Base-by-base conservation (phyloP, 1,140 invertebrate genomes). In the Drusus annulatus region DNA sequence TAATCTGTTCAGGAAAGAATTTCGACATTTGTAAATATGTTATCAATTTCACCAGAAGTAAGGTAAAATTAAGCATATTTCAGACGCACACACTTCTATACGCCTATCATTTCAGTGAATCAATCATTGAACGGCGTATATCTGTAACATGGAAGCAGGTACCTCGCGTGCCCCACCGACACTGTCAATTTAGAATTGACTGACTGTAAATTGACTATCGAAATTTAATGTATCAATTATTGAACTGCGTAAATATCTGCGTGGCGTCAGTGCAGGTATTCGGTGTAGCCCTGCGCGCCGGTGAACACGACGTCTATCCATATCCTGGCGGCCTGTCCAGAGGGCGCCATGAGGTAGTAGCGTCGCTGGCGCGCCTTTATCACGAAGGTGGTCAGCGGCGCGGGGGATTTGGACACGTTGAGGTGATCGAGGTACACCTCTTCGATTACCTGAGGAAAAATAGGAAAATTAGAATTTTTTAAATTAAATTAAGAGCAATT, bases 361-460 rank as follows among this genome's bases (percentile, higher is more conserved):
- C 94, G 92, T 63, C 97, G 91, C 79, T 97, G 95, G 80, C 94
- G 93, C 0, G 98, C 98, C 89, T 99, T 99, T n/a, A 99, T 96
- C 85, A 98, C 97, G 86, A 99, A 99, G 0, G 98, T 98, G 68
- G 97, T 91, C 80, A 96, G 94, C 10, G 96, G 95, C 83, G 95
- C 96, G 5, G 97, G 96, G 78, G 96, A 98, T 88, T 97, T 96
- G 0, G 97, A 94, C n/a, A 93, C 93, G 89, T 98, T 95, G 86
- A 97, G 93, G 88, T 99, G 97, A 87, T 99, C 98, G 80, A 98
- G 93, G 87, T 98, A 99, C 28, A 99, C 98, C 89, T 99, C 97
- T 90, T 98, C 96, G 82, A 99, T 99, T 13, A 96, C 95, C 96
- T 99, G 86, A 16, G 88, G 86, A 85, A 80, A 78, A 85, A 84